A percentile compares a stretch with the other conserved stretches of the same genome.
phyloP scores from a whole-genome alignment of 2,888 invertebrate species.

The Temnothorax unifasciatus region DNA sequence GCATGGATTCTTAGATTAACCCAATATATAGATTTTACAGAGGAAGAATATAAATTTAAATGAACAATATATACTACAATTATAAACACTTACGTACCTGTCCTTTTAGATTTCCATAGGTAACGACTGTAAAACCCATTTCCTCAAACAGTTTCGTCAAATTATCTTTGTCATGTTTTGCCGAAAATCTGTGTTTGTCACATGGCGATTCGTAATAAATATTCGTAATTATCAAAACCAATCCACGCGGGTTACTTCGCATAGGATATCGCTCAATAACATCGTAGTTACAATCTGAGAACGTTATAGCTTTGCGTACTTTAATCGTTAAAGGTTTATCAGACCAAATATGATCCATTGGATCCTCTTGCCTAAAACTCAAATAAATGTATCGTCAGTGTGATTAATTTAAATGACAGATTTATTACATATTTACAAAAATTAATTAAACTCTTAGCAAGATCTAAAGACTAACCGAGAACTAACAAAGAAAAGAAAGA shows the following conservation, averaged over 20 bases:
- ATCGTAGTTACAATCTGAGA: conserved; percentile 74
- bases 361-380: conserved; percentile 13
- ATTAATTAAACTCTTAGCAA: background rate
- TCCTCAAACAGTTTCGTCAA: conserved; percentile 79
- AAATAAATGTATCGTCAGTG: background rate
- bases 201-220: conserved; percentile 68
- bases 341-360: conserved; percentile 60
- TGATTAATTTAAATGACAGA: background rate
- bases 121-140: conserved; percentile 82
- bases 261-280: conserved; percentile 80
- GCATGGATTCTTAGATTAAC: background rate
- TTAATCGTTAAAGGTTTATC: conserved; percentile 76
- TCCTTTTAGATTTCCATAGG: conserved; percentile 75
- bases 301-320: conserved; percentile 78
- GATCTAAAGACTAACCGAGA: background rate
- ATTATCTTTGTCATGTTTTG: conserved; percentile 79
- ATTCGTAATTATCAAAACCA: conserved; percentile 83
- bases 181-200: conserved; percentile 71
- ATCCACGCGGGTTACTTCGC: conserved; percentile 83
- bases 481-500: background rate
- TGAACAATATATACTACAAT: background rate
- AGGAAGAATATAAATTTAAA: no score
- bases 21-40: background rate
- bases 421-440: background rate
- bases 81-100: conserved; percentile 70